Conservation (phyloP, 2,113 vertebrate species). For the Paracanthobrama guichenoti region DNA sequence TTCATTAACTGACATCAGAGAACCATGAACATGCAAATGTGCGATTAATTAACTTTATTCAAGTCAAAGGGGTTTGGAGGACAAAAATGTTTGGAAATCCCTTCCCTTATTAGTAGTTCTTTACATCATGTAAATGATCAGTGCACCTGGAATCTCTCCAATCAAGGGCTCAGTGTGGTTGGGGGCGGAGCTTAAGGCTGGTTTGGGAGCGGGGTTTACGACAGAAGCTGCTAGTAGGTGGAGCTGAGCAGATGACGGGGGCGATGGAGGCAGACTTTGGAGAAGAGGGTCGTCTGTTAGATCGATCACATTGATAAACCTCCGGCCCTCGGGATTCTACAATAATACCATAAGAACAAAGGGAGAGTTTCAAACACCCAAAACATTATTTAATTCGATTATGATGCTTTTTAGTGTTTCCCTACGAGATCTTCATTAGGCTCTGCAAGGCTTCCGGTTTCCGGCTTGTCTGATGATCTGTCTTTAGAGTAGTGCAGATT, state of each 20-base stretch:
- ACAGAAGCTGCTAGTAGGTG: conserved; percentile 72
- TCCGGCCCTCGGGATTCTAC: conserved; percentile 64
- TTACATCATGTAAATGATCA: neutral
- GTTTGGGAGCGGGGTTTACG: conserved; percentile 52
- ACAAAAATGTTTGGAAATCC: neutral
- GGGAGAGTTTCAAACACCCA: neutral
- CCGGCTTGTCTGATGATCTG: conserved; percentile 48
- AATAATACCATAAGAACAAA: conserved; percentile 3
- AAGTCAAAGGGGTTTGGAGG: neutral
- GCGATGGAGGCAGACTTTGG: conserved; percentile 61
- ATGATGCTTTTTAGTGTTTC: neutral
- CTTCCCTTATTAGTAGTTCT: neutral
- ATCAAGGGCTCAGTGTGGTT: neutral
- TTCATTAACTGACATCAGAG: no score
- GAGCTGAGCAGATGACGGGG: conserved; percentile 72
- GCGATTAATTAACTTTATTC: neutral
- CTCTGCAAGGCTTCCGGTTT: conserved; percentile 29
- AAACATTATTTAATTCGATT: neutral
- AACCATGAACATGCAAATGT: no score
- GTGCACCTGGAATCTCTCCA: conserved; percentile 57
- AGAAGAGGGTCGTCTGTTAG: conserved; percentile 74
- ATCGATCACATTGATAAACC: conserved; percentile 82
- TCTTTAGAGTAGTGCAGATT: conserved; percentile 63
- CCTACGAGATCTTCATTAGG: conserved; percentile 67
- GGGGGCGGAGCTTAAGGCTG: conserved; percentile 39